Evolutionary conservation across 2,113 vertebrate species (phyloP).

Genomic region (Sylvia atricapilla): DNA sequence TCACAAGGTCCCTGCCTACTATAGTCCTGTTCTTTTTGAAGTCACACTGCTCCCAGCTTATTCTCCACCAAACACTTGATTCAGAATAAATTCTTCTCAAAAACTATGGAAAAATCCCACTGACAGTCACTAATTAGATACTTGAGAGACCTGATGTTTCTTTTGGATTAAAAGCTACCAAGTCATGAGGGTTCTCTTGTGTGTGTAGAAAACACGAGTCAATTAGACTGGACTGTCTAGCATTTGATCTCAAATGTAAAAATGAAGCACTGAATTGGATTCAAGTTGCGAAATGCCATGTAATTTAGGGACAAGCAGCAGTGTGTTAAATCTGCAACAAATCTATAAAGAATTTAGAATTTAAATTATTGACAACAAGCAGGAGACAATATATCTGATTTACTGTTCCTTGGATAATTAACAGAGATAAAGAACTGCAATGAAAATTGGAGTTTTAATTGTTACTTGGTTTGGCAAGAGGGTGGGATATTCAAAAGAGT

Average conservation of each 20-base stretch:
- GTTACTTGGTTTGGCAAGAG: slow-evolving; percentile 55
- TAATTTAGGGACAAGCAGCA: slow-evolving; percentile 20
- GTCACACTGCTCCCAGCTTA: not conserved
- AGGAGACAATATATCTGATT: slow-evolving; percentile 59
- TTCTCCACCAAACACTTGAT: not conserved
- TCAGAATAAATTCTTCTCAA: not conserved
- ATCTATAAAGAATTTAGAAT: slow-evolving; percentile 46
- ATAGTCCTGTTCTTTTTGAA: not conserved
- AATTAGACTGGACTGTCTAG: not conserved
- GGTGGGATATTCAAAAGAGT: slow-evolving; percentile 48
- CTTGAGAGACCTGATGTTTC: not conserved
- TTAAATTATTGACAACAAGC: slow-evolving; percentile 55
- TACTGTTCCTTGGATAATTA: slow-evolving; percentile 56
- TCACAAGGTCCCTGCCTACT: not conserved
- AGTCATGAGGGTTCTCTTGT: not conserved
- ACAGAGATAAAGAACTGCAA: slow-evolving; percentile 47
- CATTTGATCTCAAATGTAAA: slow-evolving; percentile 32
- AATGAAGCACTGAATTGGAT: not conserved
- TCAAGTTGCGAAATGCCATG: slow-evolving; percentile 2
- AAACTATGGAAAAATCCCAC: not conserved
- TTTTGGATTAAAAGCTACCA: not conserved
- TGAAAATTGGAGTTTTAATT: slow-evolving; percentile 53
- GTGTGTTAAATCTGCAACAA: slow-evolving; percentile 30
- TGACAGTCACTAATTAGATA: not conserved
- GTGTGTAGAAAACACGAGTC: not conserved